Percentiles rank a stretch among this genome's conserved stretches.
These are phyloP conservation scores for Drosophila monieri DNA, from an alignment of 2,888 invertebrate genomes.

Conservation along the genomic window DNA sequence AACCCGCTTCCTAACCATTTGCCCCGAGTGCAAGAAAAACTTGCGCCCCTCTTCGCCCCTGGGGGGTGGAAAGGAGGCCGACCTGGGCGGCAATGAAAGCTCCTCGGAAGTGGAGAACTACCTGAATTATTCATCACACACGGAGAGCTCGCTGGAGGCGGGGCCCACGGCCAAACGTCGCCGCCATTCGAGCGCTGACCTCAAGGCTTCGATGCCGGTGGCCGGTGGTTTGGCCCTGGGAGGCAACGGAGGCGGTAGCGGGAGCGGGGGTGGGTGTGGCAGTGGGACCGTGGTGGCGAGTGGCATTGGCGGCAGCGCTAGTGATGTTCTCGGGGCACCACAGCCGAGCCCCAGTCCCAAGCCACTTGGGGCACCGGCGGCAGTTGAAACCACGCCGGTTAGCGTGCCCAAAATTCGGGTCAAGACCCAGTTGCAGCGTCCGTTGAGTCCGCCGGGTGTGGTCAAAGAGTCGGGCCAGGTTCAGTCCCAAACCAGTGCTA, in stretches of 20 bases:
- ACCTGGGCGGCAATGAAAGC: conserved; percentile 81
- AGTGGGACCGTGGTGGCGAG: not conserved
- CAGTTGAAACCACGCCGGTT: conserved; percentile 46
- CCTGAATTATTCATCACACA: conserved; percentile 80
- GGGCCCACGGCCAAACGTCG: conserved; percentile 71
- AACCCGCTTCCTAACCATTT: conserved; percentile 96
- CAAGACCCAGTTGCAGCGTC: conserved; percentile 77
- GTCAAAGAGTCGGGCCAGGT: conserved; percentile 59
- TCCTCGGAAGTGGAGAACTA: conserved; percentile 82
- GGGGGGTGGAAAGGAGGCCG: conserved; percentile 69
- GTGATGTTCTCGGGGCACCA: conserved; percentile 36
- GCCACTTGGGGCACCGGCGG: conserved; percentile 8
- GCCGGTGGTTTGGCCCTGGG: conserved; percentile 17
- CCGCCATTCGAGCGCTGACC: conserved; percentile 71
- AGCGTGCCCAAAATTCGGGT: conserved; percentile 76
- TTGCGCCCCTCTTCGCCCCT: conserved; percentile 82
- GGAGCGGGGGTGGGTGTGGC: conserved; percentile 4
- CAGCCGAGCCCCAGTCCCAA: conserved; percentile 30
- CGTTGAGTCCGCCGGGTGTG: conserved; percentile 57
- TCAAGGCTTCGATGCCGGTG: conserved; percentile 52
- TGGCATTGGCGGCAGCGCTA: conserved; percentile 38
- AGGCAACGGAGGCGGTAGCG: not conserved
- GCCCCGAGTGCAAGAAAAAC: conserved; percentile 90
- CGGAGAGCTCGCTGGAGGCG: conserved; percentile 81
- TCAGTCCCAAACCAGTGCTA: conserved; percentile 15